Percentiles rank a stretch among this genome's conserved stretches.
Evolutionary conservation across 2,113 vertebrate species (phyloP).

Genomic region (Amazona vittata): DNA sequence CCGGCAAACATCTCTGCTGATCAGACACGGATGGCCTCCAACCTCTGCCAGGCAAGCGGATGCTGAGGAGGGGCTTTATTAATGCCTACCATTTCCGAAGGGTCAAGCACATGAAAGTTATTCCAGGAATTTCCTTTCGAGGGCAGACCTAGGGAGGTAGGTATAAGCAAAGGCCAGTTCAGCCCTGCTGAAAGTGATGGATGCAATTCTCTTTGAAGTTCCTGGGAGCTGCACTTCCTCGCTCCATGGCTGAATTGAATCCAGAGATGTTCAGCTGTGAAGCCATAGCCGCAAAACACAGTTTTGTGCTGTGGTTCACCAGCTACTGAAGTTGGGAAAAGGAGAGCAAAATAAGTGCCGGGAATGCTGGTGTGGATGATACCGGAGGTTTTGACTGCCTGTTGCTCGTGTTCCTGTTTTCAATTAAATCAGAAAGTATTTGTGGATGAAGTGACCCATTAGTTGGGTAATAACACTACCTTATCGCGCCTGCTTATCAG

Average conservation of each 20-base stretch:
- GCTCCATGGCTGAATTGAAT: constrained; percentile 17
- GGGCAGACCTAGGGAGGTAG: constrained; percentile 49
- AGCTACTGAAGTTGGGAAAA: constrained; percentile 28
- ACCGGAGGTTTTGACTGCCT: not conserved
- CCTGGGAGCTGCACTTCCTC: constrained; percentile 23
- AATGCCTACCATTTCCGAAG: constrained; percentile 59
- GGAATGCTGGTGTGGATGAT: not conserved
- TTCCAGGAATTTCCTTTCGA: constrained; percentile 65
- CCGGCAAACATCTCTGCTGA: not conserved
- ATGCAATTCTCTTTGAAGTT: constrained; percentile 46
- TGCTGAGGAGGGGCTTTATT: constrained; percentile 38
- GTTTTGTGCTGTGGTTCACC: not conserved
- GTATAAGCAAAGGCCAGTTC: constrained; percentile 29
- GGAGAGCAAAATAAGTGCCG: not conserved
- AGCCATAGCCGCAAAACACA: not conserved
- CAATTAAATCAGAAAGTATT: constrained; percentile 60
- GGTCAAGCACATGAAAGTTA: constrained; percentile 57
- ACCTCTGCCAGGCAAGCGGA: constrained; percentile 40
- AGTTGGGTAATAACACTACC: constrained; percentile 56
- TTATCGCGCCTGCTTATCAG: constrained; percentile 70
- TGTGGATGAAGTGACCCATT: constrained; percentile 63
- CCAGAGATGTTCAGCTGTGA: constrained; percentile 15
- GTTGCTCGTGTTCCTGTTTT: constrained; percentile 39
- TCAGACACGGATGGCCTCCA: not conserved
- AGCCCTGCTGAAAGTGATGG: constrained; percentile 24